Conservation (phyloP, 2,797 vertebrate genomes). For the Aythya fuligula region DNA sequence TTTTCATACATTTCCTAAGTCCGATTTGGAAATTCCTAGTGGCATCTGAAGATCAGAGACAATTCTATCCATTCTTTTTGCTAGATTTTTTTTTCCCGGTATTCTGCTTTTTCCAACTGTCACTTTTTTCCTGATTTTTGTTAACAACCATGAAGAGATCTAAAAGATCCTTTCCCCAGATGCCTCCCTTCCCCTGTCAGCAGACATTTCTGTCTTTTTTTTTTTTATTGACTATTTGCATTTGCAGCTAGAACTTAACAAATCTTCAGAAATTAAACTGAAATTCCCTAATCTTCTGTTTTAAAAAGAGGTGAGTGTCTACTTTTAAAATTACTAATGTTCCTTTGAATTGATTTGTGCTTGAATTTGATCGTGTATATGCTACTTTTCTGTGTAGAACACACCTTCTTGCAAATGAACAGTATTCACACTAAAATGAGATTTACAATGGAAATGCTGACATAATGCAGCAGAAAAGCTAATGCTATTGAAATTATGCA, state of each 20-base stretch:
- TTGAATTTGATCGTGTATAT: background rate
- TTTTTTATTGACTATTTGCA: background rate
- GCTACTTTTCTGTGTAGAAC: slow-evolving; percentile 50
- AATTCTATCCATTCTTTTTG: background rate
- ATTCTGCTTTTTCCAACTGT: background rate
- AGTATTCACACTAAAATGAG: slow-evolving; percentile 45
- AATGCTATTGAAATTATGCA: slow-evolving; percentile 12
- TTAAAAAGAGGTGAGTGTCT: background rate
- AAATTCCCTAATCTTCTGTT: background rate
- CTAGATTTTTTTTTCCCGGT: rapidly evolving
- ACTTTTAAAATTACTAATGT: background rate
- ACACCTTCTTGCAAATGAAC: slow-evolving; percentile 42
- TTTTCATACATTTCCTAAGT: background rate
- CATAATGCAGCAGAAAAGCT: slow-evolving; percentile 9
- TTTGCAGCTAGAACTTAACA: background rate
- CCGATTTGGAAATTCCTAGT: background rate
- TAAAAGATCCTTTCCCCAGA: background rate
- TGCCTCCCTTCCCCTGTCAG: background rate
- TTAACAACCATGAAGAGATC: background rate
- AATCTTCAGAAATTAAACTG: background rate
- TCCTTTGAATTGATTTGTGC: background rate
- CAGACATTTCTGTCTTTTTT: background rate
- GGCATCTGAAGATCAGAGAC: background rate
- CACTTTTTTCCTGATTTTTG: background rate
- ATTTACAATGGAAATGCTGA: slow-evolving; percentile 64